Conservation (phyloP, 2,797 vertebrate genomes). For the Sebastes minor region DNA sequence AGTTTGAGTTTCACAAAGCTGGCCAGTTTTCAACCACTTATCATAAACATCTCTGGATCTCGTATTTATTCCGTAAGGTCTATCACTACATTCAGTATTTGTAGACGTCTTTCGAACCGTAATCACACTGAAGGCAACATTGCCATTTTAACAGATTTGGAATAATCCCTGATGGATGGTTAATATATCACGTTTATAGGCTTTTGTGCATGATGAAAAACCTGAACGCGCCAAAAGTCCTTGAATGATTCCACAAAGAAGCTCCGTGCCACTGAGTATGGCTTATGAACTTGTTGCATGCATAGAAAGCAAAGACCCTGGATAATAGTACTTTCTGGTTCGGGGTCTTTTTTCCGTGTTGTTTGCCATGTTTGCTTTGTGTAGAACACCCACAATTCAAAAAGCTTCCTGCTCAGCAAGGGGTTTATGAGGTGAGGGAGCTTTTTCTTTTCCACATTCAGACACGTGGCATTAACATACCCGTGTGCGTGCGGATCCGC, state of each 20-base stretch:
- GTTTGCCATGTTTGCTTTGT: constrained; percentile 53
- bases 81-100: not conserved
- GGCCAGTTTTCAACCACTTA: not conserved
- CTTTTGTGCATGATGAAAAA: not conserved
- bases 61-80: not conserved
- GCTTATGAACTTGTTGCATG: constrained; percentile 77
- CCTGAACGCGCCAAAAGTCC: not conserved
- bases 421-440: constrained; percentile 53
- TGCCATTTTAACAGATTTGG: constrained; percentile 13
- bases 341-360: constrained; percentile 41
- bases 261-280: not conserved
- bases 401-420: constrained; percentile 44
- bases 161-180: not conserved
- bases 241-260: constrained; percentile 15
- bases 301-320: constrained; percentile 36
- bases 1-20: not conserved
- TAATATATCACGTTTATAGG: not conserved
- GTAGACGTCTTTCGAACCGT: not conserved
- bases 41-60: constrained; percentile 13
- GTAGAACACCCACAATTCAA: constrained; percentile 75
- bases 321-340: constrained; percentile 28
- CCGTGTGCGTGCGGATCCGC: constrained; percentile 38
- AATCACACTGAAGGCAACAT: not conserved
- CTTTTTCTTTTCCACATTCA: constrained; percentile 38
- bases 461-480: constrained; percentile 63